Evolutionary conservation across 2,888 invertebrate species (phyloP).

Genomic region (Hipparchia semele): DNA sequence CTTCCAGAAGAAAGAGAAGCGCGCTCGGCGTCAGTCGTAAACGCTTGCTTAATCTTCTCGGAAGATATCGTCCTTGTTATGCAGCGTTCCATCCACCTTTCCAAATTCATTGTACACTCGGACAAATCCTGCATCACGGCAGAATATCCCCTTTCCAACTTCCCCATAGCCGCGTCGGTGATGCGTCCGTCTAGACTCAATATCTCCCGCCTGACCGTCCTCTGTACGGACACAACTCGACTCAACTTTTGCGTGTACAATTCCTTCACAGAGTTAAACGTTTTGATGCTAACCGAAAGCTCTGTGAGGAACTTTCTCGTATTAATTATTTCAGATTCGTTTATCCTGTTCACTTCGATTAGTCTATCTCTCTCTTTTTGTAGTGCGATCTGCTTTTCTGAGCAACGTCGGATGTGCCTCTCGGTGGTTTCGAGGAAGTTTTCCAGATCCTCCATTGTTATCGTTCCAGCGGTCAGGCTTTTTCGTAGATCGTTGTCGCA

Average conservation of each 20-base stretch:
- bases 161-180: slow-evolving; percentile 59
- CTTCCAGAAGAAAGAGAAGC: slow-evolving; percentile 53
- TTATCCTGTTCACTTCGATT: slow-evolving; percentile 67
- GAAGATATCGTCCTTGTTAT: slow-evolving; percentile 61
- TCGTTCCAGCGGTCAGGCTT: slow-evolving; percentile 61
- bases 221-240: slow-evolving; percentile 64
- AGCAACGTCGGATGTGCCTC: slow-evolving; percentile 64
- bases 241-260: slow-evolving; percentile 69
- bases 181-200: slow-evolving; percentile 61
- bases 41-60: slow-evolving; percentile 72
- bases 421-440: slow-evolving; percentile 77
- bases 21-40: slow-evolving; percentile 59
- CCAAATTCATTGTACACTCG: slow-evolving; percentile 67
- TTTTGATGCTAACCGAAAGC: slow-evolving; percentile 66
- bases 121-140: slow-evolving; percentile 71
- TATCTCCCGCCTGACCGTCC: slow-evolving; percentile 71
- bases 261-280: slow-evolving; percentile 68
- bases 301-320: slow-evolving; percentile 72
- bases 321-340: slow-evolving; percentile 71
- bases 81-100: slow-evolving; percentile 71
- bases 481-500: slow-evolving; percentile 64
- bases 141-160: slow-evolving; percentile 67
- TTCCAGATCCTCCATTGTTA: slow-evolving; percentile 76
- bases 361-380: slow-evolving; percentile 72
- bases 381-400: slow-evolving; percentile 64